Percentiles rank a stretch among this genome's conserved stretches.
phyloP scores from a whole-genome alignment of 2,797 vertebrate species.

The Jordanella pulchra region DNA sequence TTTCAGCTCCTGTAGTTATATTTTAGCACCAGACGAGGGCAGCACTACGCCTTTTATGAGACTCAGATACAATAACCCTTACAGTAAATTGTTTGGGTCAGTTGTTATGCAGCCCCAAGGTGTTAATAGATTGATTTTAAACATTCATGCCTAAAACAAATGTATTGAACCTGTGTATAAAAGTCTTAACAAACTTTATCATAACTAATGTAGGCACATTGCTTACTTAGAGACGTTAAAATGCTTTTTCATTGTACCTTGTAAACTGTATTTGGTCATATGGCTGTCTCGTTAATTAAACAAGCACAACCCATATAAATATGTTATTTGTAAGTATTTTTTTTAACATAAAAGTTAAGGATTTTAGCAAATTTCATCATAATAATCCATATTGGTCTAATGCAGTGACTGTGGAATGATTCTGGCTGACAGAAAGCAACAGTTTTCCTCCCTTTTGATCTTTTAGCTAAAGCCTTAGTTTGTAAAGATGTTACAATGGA shows the following conservation, averaged over 20 bases:
- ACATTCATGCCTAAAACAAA: neutral
- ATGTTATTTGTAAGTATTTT: too few species aligned
- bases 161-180: neutral
- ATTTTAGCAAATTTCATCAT: too few species aligned
- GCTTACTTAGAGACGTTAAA: neutral
- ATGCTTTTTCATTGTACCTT: neutral
- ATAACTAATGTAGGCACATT: too few species aligned
- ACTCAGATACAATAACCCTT: neutral
- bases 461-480: neutral
- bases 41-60: constrained; percentile 49
- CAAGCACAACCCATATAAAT: neutral
- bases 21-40: constrained; percentile 49
- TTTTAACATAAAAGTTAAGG: too few species aligned
- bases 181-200: too few species aligned
- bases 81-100: neutral
- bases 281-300: neutral
- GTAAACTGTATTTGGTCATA: neutral
- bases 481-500: neutral
- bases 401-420: too few species aligned
- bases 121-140: neutral
- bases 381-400: too few species aligned
- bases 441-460: neutral
- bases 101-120: too few species aligned
- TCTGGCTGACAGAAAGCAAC: neutral
- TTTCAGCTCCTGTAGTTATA: neutral